Conservation (phyloP, 2,113 vertebrate species). For the Neoarius graeffei region DNA sequence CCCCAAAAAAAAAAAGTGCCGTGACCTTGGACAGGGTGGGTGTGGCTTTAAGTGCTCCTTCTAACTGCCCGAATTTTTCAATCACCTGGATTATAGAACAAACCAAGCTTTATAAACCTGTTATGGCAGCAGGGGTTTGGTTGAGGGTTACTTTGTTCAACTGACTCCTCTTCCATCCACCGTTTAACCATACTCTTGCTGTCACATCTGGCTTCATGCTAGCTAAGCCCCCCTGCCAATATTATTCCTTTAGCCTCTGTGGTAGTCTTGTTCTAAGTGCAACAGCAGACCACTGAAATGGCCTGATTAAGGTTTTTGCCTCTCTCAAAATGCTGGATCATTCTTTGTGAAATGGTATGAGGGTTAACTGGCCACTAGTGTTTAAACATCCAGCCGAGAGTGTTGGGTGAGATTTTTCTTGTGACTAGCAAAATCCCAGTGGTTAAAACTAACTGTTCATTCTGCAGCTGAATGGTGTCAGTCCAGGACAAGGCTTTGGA, state of each 20-base stretch:
- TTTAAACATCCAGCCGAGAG: neutral
- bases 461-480: constrained; percentile 65
- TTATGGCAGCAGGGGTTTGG: neutral
- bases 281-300: neutral
- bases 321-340: neutral
- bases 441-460: constrained; percentile 26
- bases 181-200: neutral
- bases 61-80: no score
- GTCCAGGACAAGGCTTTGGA: constrained; percentile 74
- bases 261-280: neutral
- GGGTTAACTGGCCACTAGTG: neutral
- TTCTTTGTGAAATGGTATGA: neutral
- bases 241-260: neutral
- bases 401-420: neutral
- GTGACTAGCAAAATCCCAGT: neutral
- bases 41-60: no score
- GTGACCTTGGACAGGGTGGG: no score
- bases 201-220: neutral
- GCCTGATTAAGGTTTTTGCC: no score
- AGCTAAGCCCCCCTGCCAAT: neutral
- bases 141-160: no score
- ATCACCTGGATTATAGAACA: no score
- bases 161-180: no score
- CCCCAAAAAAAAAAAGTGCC: no score
- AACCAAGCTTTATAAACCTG: neutral